Evolutionary conservation across 2,797 vertebrate species (phyloP), one percentile per base, ranked within the genome.

Genomic region (Parauchenoglanis punctatus): DNA sequence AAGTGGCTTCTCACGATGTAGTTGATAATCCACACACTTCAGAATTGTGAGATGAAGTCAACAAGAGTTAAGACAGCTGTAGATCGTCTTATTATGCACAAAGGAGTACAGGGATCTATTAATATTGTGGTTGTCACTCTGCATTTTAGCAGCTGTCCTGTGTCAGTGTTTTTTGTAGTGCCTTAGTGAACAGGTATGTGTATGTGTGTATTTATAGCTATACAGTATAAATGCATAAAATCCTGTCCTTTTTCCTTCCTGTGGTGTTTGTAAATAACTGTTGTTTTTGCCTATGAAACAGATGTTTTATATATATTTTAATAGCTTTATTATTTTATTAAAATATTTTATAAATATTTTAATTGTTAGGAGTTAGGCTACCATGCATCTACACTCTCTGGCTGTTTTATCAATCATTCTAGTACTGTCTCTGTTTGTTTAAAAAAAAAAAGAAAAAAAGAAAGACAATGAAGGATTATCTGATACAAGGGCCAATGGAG

Each of bases 131-230:
- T 63, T 1, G 40, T 18, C 58, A 81, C 35, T 81, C 56, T 46
- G 40, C 58, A n/a, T 40, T 81, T 63, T 61, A 81, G 59, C 80
- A 81, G 58, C 80, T 81, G 80, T 46, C 23, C 40, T 44, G 31
- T 61, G 2, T 61, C 44, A 63, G 77, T 40, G 59, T 63, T 63
- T 59, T 81, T 40, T 40, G 35, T 25, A 81, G 35, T 44, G 12
- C 58, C 11, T 3, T 40, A 61, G 20, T 78, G 17, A 56, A 31
- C 52, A 78, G 73, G 78, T 61, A 44, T 23, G 23, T 52, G 35
- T 3, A 40, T 40, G 40, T 40, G 40, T 40, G 40, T 40, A 4
- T 40, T 40, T 40, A 40, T 72, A 2, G 35, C 44, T 44, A 72
- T 40, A 20, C 18, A 73, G 15, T 25, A 46, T 25, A 46, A 25